Conservation (phyloP, 2,888 invertebrate species). For the Callinectes sapidus region DNA sequence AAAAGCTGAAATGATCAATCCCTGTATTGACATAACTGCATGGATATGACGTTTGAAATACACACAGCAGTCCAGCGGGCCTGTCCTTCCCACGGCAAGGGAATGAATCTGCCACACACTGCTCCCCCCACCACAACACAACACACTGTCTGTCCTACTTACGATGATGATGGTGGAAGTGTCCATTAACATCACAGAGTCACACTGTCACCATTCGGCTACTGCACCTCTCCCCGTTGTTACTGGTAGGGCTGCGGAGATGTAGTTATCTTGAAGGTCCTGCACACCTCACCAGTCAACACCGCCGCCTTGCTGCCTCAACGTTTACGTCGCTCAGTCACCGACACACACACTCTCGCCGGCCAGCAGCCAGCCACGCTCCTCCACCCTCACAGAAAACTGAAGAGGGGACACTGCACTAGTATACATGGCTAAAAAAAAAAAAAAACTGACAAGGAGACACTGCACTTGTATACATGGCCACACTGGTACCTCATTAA, state of each 20-base stretch:
- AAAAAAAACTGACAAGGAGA: no score
- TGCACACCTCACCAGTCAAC: no score
- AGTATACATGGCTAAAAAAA: no score
- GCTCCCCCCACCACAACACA: background rate
- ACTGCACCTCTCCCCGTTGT: no score
- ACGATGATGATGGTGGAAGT: constrained; percentile 46
- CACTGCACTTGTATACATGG: no score
- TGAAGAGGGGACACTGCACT: background rate
- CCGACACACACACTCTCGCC: background rate
- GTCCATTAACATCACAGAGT: constrained; percentile 48
- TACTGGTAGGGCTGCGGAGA: no score
- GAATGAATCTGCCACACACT: background rate
- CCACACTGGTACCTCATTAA: no score
- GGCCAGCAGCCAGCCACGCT: background rate
- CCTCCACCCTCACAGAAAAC: background rate
- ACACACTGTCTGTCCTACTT: background rate
- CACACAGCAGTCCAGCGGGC: no score
- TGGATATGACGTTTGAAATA: no score
- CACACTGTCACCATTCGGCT: background rate
- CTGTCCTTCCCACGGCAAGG: background rate
- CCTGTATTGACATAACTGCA: no score
- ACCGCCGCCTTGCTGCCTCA: background rate
- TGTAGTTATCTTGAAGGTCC: no score
- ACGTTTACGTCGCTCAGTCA: background rate
- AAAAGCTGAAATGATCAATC: no score